phyloP scores from a whole-genome alignment of 2,797 vertebrate species.

The Glyptemys insculpta region DNA sequence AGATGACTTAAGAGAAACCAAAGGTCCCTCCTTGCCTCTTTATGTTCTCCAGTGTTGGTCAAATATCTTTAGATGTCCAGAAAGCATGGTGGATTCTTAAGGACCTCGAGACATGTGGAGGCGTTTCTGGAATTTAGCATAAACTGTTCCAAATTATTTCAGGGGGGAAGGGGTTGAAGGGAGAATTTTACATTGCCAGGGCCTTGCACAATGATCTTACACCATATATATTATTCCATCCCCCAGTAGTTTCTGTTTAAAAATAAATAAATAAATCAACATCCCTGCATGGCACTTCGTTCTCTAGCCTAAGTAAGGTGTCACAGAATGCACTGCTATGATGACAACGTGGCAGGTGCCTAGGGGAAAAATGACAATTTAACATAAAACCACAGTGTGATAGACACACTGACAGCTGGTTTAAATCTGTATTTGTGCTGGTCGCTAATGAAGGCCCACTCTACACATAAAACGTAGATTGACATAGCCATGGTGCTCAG shows the following conservation, averaged over 20 bases:
- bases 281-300: neutral
- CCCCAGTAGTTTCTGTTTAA: neutral
- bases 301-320: neutral
- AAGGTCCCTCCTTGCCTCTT: neutral
- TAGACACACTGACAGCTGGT: neutral
- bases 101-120: rapidly evolving
- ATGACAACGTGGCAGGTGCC: neutral
- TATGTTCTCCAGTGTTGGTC: neutral
- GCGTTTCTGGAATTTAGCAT: neutral
- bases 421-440: neutral
- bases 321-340: neutral
- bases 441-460: neutral
- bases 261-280: neutral
- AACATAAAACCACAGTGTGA: neutral
- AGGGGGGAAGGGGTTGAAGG: rapidly evolving
- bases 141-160: rapidly evolving
- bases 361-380: neutral
- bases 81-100: neutral
- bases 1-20: neutral
- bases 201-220: rapidly evolving
- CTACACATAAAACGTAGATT: no score
- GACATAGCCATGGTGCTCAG: no score
- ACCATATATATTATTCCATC: neutral
- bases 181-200: neutral
- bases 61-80: neutral